Evolutionary conservation across 2,888 invertebrate genomes (phyloP), one percentile per base, ranked within the genome.

Genomic region (Clusia tigrina): DNA sequence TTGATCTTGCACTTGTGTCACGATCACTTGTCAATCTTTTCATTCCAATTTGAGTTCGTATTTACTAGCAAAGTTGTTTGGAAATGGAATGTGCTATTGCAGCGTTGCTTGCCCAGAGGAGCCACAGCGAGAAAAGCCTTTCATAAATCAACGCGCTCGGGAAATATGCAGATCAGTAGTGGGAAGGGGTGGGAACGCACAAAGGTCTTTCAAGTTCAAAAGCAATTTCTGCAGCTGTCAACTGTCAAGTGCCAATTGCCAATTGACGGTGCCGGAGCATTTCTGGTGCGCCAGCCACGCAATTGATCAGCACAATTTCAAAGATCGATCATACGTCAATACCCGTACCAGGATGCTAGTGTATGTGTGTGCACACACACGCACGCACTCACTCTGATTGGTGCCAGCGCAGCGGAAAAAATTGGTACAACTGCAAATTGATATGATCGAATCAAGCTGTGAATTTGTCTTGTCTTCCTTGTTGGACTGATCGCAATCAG

Each of bases 1-100:
- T 48, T 48, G 48, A 22, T 48, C 48, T 48, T 48, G 48, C 48
- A 48, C 48, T 48, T 48, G 20, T 48, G 48, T 48, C 48, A 48
- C 22, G n/a, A 42, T 42, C 42, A 42, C n/a, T 42, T 42, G 42
- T 42, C 9, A 42, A 10, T 15, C 3, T 42, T 42, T n/a, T 15
- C 10, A 42, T 42, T 48, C 22, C 20, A 48, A 18, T 48, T 18
- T 48, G 48, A 48, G 20, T 20, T 42, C n/a, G 42, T 42, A 32
- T 32, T 32, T 6, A 12, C 32, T 9, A 32, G 6, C 12, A 32
- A 32, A 32, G 12, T 42, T 42, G 42, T n/a, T 42, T 42, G 10
- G 42, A 42, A 42, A 15, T 42, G 3, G 6, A 12, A 32, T 32
- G 32, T 42, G 42, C 18, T 20, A 22, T 48, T 22, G 20, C 18